phyloP scores from a whole-genome alignment of 2,113 vertebrate species.

The Podocnemis expansa region DNA sequence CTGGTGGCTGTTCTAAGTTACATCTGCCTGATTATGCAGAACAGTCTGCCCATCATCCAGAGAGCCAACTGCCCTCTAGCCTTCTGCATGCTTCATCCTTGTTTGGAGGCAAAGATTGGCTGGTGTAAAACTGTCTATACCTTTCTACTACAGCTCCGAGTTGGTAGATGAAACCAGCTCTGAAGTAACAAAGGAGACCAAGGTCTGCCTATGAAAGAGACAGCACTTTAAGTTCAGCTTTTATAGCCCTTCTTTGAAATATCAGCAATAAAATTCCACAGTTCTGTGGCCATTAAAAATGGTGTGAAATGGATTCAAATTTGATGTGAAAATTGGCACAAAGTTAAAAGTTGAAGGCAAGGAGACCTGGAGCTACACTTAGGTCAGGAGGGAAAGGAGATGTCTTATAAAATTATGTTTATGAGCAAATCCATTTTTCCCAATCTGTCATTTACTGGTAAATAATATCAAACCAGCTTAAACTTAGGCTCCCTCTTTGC shows the following conservation, averaged over 20 bases:
- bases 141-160: not conserved
- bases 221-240: not conserved
- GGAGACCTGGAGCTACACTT: rapidly evolving
- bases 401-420: not conserved
- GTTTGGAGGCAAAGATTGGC: too few relatives aligned
- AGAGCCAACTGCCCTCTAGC: not conserved
- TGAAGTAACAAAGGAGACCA: not conserved
- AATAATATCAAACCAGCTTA: not conserved
- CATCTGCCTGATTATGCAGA: slow-evolving; percentile 1
- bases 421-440: rapidly evolving
- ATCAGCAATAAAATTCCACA: not conserved
- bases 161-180: not conserved
- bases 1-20: not conserved
- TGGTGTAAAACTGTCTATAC: too few relatives aligned
- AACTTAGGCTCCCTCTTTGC: not conserved
- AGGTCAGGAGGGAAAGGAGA: not conserved
- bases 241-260: not conserved
- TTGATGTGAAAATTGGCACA: rapidly evolving
- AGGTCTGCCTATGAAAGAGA: not conserved
- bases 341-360: not conserved
- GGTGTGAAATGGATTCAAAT: not conserved
- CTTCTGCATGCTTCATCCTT: too few relatives aligned
- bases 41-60: not conserved
- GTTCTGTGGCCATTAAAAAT: not conserved
- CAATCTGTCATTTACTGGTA: not conserved